Evolutionary conservation across 2,113 vertebrate species (phyloP).

Genomic region (Protomyctophum bolini): DNA sequence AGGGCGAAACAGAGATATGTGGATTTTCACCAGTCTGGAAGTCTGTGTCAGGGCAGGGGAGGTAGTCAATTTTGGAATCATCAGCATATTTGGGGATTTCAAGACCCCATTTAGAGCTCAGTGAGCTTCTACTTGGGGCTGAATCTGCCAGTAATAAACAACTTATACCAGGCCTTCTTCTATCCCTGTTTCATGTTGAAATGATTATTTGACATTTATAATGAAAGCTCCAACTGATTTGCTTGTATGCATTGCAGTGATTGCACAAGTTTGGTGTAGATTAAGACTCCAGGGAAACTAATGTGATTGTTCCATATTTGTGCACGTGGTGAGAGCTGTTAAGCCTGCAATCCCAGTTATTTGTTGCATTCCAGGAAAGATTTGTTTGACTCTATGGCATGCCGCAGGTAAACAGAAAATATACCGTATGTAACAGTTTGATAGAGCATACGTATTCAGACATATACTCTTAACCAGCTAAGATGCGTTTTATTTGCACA

Average conservation of each 20-base stretch:
- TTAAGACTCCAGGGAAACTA: conserved; percentile 31
- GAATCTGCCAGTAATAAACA: conserved; percentile 52
- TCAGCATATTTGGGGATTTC: conserved; percentile 80
- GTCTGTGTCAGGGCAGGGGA: conserved; percentile 66
- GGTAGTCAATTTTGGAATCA: conserved; percentile 71
- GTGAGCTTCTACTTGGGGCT: conserved; percentile 59
- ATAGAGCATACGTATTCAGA: no score
- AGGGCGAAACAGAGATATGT: conserved; percentile 68
- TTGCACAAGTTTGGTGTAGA: not conserved
- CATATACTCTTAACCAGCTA: not conserved
- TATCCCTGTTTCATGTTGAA: conserved; percentile 62
- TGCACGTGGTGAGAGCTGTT: conserved; percentile 41
- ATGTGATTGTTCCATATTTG: conserved; percentile 31
- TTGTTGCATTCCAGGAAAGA: conserved; percentile 50
- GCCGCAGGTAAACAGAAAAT: conserved; percentile 24
- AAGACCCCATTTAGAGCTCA: conserved; percentile 55
- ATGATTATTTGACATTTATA: conserved; percentile 33
- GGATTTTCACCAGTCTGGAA: conserved; percentile 65
- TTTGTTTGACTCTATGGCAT: conserved; percentile 35
- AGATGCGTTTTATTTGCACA: not conserved
- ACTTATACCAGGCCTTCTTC: conserved; percentile 49
- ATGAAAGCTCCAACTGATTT: conserved; percentile 7
- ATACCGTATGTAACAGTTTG: not conserved
- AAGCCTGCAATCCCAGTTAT: conserved; percentile 38
- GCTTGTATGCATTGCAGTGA: not conserved